Evolutionary conservation across 2,888 invertebrate species (phyloP).

Genomic region (Litoditis marina): DNA sequence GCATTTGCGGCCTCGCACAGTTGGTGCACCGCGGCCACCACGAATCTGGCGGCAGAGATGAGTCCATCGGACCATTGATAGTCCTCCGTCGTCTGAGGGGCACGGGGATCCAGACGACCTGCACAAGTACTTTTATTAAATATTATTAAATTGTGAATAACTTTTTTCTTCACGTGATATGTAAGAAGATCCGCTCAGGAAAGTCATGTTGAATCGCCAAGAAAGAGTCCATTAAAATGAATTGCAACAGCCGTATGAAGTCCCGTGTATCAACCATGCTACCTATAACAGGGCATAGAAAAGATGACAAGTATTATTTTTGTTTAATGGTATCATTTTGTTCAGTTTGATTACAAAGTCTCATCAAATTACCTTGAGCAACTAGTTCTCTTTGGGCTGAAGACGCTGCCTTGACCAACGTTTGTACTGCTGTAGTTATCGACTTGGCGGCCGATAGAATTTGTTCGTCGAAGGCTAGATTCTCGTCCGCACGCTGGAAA

Average conservation of each 20-base stretch:
- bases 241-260: no score
- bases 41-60: slow-evolving; percentile 72
- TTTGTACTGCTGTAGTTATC: slow-evolving; percentile 93
- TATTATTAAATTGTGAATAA: slow-evolving; percentile 13
- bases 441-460: slow-evolving; percentile 96
- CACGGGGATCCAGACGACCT: slow-evolving; percentile 22
- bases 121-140: no score
- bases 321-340: neutral
- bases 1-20: slow-evolving; percentile 96
- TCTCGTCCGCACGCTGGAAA: slow-evolving; percentile 81
- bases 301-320: no score
- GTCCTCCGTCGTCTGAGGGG: slow-evolving; percentile 15
- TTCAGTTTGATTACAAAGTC: no score
- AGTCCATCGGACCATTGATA: slow-evolving; percentile 62
- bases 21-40: slow-evolving; percentile 94
- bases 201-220: no score
- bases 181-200: neutral
- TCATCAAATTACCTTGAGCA: slow-evolving; percentile 78
- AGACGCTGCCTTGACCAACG: slow-evolving; percentile 90
- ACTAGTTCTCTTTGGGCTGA: slow-evolving; percentile 94
- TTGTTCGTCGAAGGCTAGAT: slow-evolving; percentile 96
- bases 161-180: slow-evolving; percentile 63
- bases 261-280: no score
- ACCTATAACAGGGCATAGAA: no score
- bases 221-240: no score